Evolutionary conservation across 2,113 vertebrate genomes (phyloP), one percentile per base, ranked within the genome.

Genomic region (Cathartes aura): DNA sequence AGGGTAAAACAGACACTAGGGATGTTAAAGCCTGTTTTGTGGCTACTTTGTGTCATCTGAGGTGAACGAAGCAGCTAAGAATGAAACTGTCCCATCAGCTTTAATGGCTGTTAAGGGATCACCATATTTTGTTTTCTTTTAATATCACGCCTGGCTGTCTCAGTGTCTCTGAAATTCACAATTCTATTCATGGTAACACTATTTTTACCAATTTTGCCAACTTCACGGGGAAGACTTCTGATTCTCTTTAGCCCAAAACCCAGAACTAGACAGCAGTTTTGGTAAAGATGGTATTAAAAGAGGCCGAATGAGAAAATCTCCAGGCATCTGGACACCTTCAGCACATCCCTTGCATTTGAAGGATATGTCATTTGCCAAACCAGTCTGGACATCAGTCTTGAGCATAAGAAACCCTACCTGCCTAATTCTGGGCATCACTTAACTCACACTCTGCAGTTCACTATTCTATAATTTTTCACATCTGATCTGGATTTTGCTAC

Each of bases 401-500:
- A 64, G 10, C 14, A 3, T 8, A 40, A 80, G 21, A 90, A 93
- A 43, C 5, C 6, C 36, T 55, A 19, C 36, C 38, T 52, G 12
- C 6, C 27, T 53, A 27, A 53, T 42, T 68, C 29, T 43, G n/a
- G 12, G 24, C 21, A 86, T 34, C 48, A 36, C 29, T 6, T 6
- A 30, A 70, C 17, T 66, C 67, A 29, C 11, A 19, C 6, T 78
- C 9, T 32, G 9, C 26, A 68, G 34, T 73, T 67, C 52, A 47
- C 22, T 67, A 2, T 38, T 85, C 16, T 67, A 66, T 73, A 15
- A 9, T 93, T 82, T 94, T 72, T 79, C 59, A 90, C 80, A 62
- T 84, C 56, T 94, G 63, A 97, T 95, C 60, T 93, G 79, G 72
- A 90, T 98, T 94, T 92, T 88, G 47, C 82, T 93, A 12, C 86